Percentiles rank a stretch among this genome's conserved stretches.
Evolutionary conservation across 2,113 vertebrate species (phyloP).

Genomic region (Cacatua alba): DNA sequence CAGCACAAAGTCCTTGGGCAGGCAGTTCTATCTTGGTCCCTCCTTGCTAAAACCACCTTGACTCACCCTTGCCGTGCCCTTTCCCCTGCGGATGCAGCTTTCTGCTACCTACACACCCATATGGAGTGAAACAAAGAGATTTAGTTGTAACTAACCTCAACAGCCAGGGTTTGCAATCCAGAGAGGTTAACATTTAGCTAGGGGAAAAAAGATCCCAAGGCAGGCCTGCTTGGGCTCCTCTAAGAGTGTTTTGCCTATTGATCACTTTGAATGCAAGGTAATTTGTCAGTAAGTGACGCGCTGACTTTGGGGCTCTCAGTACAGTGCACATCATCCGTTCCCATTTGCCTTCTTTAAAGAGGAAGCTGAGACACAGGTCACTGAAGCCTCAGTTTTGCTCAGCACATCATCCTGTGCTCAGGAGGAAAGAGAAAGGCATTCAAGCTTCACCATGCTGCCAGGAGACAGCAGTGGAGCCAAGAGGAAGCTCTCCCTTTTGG

Average conservation of each 20-base stretch:
- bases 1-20: not conserved
- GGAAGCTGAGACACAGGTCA: not conserved
- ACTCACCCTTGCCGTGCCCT: not conserved
- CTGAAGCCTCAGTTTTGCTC: fast-evolving
- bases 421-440: not conserved
- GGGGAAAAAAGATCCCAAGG: not conserved
- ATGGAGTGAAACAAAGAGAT: fast-evolving
- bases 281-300: fast-evolving
- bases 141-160: not conserved
- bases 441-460: not conserved
- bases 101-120: not conserved
- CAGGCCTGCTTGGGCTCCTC: not conserved
- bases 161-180: not conserved
- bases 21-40: not conserved
- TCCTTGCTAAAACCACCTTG: not conserved
- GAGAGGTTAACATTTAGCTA: not conserved
- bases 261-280: fast-evolving
- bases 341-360: not conserved
- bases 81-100: not conserved
- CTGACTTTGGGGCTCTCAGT: fast-evolving
- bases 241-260: fast-evolving
- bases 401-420: not conserved
- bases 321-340: not conserved
- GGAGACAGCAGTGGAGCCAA: not conserved
- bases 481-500: not conserved